These are phyloP conservation scores for Clarias pachynema DNA, from an alignment of 2,797 vertebrate genomes.

Conservation along the genomic window DNA sequence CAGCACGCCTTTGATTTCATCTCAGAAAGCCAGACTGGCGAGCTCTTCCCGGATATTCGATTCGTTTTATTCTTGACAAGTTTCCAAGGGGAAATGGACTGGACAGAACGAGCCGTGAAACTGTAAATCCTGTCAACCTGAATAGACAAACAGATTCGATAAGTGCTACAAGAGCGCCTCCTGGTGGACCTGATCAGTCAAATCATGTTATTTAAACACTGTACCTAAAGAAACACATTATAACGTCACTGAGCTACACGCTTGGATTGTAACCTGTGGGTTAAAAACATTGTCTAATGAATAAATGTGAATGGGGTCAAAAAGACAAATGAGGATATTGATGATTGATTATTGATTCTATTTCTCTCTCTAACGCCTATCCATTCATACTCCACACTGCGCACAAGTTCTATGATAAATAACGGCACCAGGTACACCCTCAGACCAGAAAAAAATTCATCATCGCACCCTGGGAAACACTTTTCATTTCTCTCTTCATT, in stretches of 20 bases:
- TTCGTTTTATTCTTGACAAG: background rate
- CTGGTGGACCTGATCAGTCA: constrained; percentile 44
- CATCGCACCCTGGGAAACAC: no score
- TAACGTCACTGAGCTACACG: background rate
- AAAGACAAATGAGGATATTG: background rate
- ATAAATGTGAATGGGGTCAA: background rate
- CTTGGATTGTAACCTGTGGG: background rate
- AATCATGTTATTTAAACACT: background rate
- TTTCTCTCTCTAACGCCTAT: background rate
- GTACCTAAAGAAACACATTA: background rate
- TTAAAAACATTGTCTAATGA: background rate
- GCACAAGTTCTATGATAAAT: no score
- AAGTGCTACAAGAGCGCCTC: constrained; percentile 40
- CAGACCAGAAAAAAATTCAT: no score
- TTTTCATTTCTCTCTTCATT: no score
- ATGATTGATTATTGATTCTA: no score
- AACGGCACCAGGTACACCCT: no score
- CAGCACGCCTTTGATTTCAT: background rate
- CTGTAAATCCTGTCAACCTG: background rate
- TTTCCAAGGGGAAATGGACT: background rate
- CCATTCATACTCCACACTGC: no score
- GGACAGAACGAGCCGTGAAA: background rate
- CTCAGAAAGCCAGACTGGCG: background rate
- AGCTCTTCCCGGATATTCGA: background rate
- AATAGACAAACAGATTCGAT: background rate